Base-by-base conservation (phyloP, 2,113 vertebrate species). In the Notarius quadriscutis region DNA sequence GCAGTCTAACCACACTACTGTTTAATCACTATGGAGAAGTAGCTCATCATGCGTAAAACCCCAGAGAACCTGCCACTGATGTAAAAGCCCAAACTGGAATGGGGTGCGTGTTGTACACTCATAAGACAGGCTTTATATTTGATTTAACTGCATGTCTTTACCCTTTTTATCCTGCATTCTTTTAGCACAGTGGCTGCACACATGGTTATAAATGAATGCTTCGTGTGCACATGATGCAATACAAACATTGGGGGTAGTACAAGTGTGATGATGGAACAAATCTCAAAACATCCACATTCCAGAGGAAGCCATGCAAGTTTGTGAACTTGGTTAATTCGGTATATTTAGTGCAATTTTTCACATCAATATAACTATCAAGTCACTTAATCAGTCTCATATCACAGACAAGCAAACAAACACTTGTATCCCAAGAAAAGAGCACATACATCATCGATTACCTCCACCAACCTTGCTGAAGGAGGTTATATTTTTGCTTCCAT, bases 51-150 rank as follows among this genome's bases (percentile, higher is more conserved):
- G 57, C 2, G 17, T 62, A 60, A 81, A 41, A 81, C 27, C 79
- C 17, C 79, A 22, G 79, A 81, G 57, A 81, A 81, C 27, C 57
- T 12, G 57, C 2, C 22, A 6, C 17, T 81, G 79, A 48, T n/a
- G 20, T 41, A 62, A 41, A 81, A 62, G 30, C 57, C 79, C 30
- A 62, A 81, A 81, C 57, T 25, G 57, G 79, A 81, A 81, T 48
- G 57, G 79, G 57, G 34, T 41, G 34, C 0, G 34, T 81, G 17
- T 41, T 41, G 57, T 62, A 22, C 79, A 41, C 58, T 34, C 18
- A 41, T 81, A 81, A 81, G 57, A 5, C 27, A 4, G 78, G 78
- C 53, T 80, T 80, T 30, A 57, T 79, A 18, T n/a, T 57, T 20
- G 53, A 80, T 80, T 5, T 78, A 78, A 78, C 25, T 78, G 18